Conservation (phyloP, 2,113 vertebrate species). For the Vulpes ferrilata region DNA sequence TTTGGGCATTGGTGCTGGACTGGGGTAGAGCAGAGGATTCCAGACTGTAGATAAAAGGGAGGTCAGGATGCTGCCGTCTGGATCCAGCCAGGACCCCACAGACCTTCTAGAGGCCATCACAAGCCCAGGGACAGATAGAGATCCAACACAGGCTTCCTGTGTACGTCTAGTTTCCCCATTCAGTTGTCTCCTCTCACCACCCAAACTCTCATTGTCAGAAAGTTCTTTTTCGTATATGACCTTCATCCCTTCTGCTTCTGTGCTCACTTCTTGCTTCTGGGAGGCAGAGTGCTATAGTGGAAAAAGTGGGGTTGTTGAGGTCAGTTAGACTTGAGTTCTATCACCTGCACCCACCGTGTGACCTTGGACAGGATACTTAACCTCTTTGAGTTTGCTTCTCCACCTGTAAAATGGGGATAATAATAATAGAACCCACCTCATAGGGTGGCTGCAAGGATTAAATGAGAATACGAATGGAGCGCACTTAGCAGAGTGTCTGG, state of each 20-base stretch:
- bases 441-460: not conserved
- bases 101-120: not conserved
- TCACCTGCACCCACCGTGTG: not conserved
- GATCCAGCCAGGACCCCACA: not conserved
- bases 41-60: not conserved
- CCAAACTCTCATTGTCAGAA: not conserved
- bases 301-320: not conserved
- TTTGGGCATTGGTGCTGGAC: not conserved
- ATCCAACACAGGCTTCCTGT: not conserved
- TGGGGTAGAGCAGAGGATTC: not conserved
- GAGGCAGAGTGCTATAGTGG: not conserved
- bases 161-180: not conserved
- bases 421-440: constrained; percentile 16
- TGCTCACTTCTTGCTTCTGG: not conserved
- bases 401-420: constrained; percentile 63
- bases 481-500: constrained; percentile 37
- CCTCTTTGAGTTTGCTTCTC: not conserved
- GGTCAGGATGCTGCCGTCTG: not conserved
- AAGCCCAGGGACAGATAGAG: not conserved
- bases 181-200: not conserved
- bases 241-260: not conserved
- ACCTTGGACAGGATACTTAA: not conserved
- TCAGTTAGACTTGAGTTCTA: not conserved
- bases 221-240: not conserved
- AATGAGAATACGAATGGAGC: not conserved